Evolutionary conservation across 37 sponge, comb jelly and placozoan genomes (phyloP), one percentile per base, ranked within the genome.

Genomic region (Cladorhizidae sp.): DNA sequence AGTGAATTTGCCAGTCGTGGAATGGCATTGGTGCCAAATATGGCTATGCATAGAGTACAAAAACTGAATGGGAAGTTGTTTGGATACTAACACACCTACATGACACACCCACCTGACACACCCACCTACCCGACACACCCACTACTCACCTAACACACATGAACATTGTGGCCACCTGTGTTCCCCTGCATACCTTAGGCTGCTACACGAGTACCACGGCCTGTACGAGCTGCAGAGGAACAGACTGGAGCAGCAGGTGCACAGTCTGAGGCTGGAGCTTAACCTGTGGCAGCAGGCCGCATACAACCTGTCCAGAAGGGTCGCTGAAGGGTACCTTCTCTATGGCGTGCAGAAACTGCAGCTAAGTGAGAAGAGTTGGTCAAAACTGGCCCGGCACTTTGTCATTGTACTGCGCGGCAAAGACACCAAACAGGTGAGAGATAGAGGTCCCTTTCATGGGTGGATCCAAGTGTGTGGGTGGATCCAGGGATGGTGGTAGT

Each of bases 191-290:
- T n/a, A n/a, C n/a, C n/a, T n/a, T 61, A 95, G 94, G 67, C 40
- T 94, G 36, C 74, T 98, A 9, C 67, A 80, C n/a, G 99, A 98
- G 86, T 98, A 98, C 73, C 93, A 93, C 63, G 87, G 79, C 28
- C 72, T 98, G 59, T 98, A 98, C 57, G 99, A 98, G 73, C 85
- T 98, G 21, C 99, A 98, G 78, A 79, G 99, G 41, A 87, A 75
- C 43, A 83, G 99, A 64, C 57, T 98, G 57, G 95, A 94, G 73
- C 59, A 79, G 37, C 90, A 86, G 49, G 72, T 92, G 26, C 57
- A 52, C 59, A 77, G 78, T 5, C 73, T 98, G 57, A 87, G 67
- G 22, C 17, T 63, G 40, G 99, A 98, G 90, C 75, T 77, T 36
- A 89, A 90, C 11, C 52, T 94, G 42, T 98, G 99, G 99, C 85